Percentiles rank a stretch among this genome's conserved stretches.
Conservation (phyloP, 2,888 invertebrate genomes). For the Agriopis leucophaearia region DNA sequence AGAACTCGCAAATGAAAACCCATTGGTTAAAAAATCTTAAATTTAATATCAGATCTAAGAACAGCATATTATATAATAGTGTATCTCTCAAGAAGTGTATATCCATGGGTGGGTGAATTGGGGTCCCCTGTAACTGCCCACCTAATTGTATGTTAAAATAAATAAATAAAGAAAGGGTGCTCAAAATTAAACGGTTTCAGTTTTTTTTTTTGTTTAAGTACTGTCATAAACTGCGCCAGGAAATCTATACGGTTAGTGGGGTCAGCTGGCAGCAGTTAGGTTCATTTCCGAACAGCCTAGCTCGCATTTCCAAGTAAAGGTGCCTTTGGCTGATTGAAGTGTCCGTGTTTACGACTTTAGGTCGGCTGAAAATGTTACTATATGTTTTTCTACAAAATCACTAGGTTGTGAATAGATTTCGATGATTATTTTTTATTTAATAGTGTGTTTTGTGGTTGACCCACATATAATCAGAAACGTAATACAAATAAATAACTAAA, state of each 20-base stretch:
- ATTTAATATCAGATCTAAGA: background rate
- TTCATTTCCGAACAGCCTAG: constrained; percentile 52
- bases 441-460: too few relatives aligned
- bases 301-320: constrained; percentile 31
- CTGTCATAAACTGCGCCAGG: constrained; percentile 11
- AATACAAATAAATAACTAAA: too few relatives aligned
- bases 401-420: background rate
- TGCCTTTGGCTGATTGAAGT: constrained; percentile 27
- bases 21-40: too few relatives aligned
- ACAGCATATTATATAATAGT: background rate
- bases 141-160: too few relatives aligned
- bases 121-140: too few relatives aligned
- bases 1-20: too few relatives aligned
- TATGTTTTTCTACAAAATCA: background rate
- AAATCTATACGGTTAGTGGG: constrained; percentile 28
- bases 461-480: too few relatives aligned
- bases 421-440: background rate
- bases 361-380: background rate
- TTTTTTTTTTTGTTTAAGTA: background rate
- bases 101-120: too few relatives aligned
- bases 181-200: constrained; percentile 7
- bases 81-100: background rate
- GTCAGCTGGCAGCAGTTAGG: constrained; percentile 42
- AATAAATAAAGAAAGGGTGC: too few relatives aligned
- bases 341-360: constrained; percentile 26